A percentile compares a stretch with the other conserved stretches of the same genome.
Conservation (phyloP, 2,888 invertebrate genomes). For the Drosophila yooni region DNA sequence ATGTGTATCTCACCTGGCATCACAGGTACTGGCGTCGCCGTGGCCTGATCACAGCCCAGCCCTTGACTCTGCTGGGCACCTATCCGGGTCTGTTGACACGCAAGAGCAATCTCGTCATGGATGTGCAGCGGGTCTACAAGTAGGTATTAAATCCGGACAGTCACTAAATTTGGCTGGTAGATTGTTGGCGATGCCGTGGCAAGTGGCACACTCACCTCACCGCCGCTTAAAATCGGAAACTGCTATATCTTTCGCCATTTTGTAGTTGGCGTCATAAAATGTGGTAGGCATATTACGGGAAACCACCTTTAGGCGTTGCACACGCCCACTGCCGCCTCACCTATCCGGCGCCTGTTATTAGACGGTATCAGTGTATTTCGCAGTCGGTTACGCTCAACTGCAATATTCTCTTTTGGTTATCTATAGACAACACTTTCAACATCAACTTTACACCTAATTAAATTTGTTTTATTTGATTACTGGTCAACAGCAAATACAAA, state of each 20-base stretch:
- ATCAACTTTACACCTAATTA: background rate
- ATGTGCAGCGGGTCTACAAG: conserved; percentile 84
- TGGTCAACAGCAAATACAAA: conserved; percentile 75
- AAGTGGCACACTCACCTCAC: background rate
- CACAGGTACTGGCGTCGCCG: conserved; percentile 83
- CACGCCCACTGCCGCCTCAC: background rate
- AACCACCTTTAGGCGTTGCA: background rate
- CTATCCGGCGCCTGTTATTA: too few species aligned
- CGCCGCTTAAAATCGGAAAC: background rate
- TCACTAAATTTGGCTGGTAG: too few species aligned
- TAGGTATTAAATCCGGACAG: conserved; percentile 47
- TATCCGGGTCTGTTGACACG: conserved; percentile 74
- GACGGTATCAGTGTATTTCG: background rate
- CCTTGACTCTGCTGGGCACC: conserved; percentile 83
- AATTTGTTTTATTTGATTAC: background rate
- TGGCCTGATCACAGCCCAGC: conserved; percentile 83
- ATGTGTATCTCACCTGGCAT: conserved; percentile 78
- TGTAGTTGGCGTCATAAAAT: background rate
- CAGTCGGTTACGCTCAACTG: background rate
- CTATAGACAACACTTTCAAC: background rate
- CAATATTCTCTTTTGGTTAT: background rate
- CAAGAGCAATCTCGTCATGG: conserved; percentile 77
- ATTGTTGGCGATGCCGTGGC: too few species aligned
- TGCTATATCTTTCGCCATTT: background rate
- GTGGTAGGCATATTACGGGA: background rate